Evolutionary conservation across 2,113 vertebrate species (phyloP).

Genomic region (Cyprinus carpio): DNA sequence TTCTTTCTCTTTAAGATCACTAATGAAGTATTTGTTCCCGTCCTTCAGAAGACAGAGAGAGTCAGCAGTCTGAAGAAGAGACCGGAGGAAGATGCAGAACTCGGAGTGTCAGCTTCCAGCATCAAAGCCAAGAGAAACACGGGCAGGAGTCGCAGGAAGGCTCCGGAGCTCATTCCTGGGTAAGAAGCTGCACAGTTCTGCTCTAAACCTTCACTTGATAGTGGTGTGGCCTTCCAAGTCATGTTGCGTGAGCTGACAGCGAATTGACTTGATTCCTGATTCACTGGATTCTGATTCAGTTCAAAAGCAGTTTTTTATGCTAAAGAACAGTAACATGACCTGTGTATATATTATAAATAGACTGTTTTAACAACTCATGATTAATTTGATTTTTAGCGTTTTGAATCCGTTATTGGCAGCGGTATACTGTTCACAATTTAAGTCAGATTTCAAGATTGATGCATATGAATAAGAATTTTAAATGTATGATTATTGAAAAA

Average conservation of each 20-base stretch:
- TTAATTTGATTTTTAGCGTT: background rate
- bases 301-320: background rate
- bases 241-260: background rate
- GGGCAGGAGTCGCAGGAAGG: slow-evolving; percentile 88
- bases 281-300: background rate
- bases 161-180: slow-evolving; percentile 67
- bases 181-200: slow-evolving; percentile 50
- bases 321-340: background rate
- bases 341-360: background rate
- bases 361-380: background rate
- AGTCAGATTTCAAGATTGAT: background rate
- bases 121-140: slow-evolving; percentile 80
- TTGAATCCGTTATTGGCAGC: background rate
- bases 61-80: slow-evolving; percentile 80
- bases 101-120: slow-evolving; percentile 71
- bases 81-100: slow-evolving; percentile 78
- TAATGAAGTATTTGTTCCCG: background rate
- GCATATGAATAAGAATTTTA: background rate
- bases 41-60: slow-evolving; percentile 71
- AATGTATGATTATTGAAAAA: too few relatives aligned
- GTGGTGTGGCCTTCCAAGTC: too few relatives aligned
- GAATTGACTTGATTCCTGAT: background rate
- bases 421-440: background rate
- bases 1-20: background rate
- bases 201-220: background rate